Evolutionary conservation across 2,888 invertebrate genomes (phyloP).

Genomic region (Cerastis rubricosa): DNA sequence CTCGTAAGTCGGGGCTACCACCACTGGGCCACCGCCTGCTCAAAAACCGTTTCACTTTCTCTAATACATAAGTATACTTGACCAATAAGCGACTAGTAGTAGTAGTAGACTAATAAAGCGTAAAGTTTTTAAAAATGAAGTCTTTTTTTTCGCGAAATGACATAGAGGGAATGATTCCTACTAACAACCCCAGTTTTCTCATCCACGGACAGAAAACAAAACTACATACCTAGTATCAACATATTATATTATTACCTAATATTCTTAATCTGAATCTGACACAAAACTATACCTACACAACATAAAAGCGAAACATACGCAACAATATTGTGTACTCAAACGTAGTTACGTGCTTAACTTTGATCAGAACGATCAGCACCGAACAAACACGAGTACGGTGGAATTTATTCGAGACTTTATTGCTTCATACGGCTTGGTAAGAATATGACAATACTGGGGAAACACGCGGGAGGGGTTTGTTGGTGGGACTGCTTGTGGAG

Average conservation of each 20-base stretch:
- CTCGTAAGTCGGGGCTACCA: too few species aligned
- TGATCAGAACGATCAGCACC: conserved; percentile 20
- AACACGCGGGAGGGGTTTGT: conserved; percentile 15
- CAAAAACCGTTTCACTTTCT: too few species aligned
- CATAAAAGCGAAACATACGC: conserved; percentile 5
- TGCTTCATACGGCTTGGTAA: conserved; percentile 43
- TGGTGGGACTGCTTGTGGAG: background rate
- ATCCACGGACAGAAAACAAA: background rate
- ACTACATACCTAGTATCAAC: background rate
- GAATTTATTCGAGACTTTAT: conserved; percentile 54
- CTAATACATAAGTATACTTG: too few species aligned
- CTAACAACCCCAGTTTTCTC: too few species aligned
- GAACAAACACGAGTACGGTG: conserved; percentile 16
- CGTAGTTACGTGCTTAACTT: conserved; percentile 34
- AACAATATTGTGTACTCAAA: conserved; percentile 26
- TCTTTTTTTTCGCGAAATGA: too few species aligned
- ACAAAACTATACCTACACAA: conserved; percentile 6
- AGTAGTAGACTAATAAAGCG: too few species aligned
- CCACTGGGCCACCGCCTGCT: too few species aligned
- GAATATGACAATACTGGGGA: conserved; percentile 28
- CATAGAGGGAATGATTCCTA: too few species aligned
- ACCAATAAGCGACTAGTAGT: too few species aligned
- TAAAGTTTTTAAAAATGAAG: too few species aligned
- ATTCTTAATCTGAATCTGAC: background rate
- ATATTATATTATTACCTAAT: too few species aligned